Percentiles rank a stretch among this genome's conserved stretches.
phyloP scores from a whole-genome alignment of 2,113 vertebrate species.

The Heterocephalus glaber region DNA sequence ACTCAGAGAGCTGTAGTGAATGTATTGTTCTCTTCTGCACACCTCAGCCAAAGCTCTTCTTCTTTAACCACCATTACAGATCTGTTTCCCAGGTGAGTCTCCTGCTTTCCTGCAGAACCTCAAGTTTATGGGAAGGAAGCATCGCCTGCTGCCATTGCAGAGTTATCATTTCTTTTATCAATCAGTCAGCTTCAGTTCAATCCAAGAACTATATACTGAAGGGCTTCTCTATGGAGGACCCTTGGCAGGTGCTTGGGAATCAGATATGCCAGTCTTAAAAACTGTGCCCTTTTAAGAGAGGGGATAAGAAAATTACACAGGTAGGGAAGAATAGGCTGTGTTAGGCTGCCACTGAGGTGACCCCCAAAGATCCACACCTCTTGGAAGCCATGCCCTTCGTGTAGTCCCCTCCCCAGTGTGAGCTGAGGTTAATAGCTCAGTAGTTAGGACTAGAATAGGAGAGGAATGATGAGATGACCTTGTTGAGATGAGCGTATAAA shows the following conservation, averaged over 20 bases:
- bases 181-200: neutral
- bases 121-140: neutral
- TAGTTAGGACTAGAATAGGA: neutral
- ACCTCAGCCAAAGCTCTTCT: neutral
- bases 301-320: neutral
- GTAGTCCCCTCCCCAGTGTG: too few relatives aligned
- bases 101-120: neutral
- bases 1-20: neutral
- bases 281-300: neutral
- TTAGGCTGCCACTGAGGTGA: neutral
- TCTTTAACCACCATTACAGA: neutral
- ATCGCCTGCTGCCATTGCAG: neutral
- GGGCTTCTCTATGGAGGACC: neutral
- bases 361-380: neutral
- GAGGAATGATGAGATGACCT: neutral
- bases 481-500: neutral
- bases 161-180: neutral
- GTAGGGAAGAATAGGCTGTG: neutral
- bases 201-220: neutral
- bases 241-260: neutral
- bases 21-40: accelerated
- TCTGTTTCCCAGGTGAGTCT: neutral
- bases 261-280: neutral
- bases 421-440: neutral
- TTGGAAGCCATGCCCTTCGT: neutral